phyloP scores from a whole-genome alignment of 2,797 vertebrate species.

The Myotis planiceps region DNA sequence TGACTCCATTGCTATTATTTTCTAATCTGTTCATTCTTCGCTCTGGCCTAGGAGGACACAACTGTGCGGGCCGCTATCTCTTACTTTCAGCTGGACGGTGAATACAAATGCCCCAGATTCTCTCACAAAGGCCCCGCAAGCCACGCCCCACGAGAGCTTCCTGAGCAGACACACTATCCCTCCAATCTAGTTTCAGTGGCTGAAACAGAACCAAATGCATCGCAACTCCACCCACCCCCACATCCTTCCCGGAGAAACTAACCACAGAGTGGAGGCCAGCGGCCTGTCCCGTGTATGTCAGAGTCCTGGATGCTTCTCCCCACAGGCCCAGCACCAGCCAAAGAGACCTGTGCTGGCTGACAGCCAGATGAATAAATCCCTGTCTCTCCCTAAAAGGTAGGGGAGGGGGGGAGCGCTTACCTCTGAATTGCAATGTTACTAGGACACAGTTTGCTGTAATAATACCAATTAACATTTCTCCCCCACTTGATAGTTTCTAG shows the following conservation, averaged over 20 bases:
- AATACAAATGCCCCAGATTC: not conserved
- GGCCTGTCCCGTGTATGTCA: constrained; percentile 39
- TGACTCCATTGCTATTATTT: not conserved
- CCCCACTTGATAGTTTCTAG: constrained; percentile 83
- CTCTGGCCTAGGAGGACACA: not conserved
- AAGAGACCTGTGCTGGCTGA: constrained; percentile 79
- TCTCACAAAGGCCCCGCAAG: constrained; percentile 25
- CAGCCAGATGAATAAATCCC: constrained; percentile 65
- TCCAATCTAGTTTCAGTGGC: not conserved
- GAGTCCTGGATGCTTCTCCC: constrained; percentile 66
- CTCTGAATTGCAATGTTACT: constrained; percentile 78
- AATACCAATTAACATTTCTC: constrained; percentile 86
- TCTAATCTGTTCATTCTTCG: not conserved
- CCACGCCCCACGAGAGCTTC: not conserved
- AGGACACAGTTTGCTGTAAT: constrained; percentile 83
- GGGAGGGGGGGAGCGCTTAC: constrained; percentile 56
- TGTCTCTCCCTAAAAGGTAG: constrained; percentile 78
- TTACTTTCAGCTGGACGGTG: not conserved
- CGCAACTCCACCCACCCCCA: not conserved
- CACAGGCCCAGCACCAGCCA: not conserved
- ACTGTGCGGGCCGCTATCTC: not conserved
- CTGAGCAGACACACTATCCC: not conserved
- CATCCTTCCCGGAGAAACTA: not conserved
- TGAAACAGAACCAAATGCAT: not conserved
- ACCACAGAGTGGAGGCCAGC: not conserved